Evolutionary conservation across 2,113 vertebrate genomes (phyloP), one percentile per base, ranked within the genome.

Genomic region (Eleginops maclovinus): DNA sequence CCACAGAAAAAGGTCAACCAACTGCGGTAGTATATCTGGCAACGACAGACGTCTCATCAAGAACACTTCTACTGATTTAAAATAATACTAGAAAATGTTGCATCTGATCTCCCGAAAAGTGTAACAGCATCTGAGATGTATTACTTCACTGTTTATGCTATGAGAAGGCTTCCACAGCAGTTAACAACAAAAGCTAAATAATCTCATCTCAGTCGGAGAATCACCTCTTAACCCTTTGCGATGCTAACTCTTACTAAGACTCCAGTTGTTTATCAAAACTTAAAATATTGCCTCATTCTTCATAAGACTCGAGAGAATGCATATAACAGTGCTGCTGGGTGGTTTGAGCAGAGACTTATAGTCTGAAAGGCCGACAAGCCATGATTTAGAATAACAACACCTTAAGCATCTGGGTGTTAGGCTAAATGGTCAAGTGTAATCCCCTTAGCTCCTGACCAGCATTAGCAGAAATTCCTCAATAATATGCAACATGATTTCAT

Each of bases 381-480:
- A 65, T 67, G 51, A 85, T 92, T 91, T 92, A 89, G 83, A 88
- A 89, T 79, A 91, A 90, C 85, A 84, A 46, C 74, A 75, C 56
- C 86, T 75, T 64, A 82, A 86, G 83, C 75, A 88, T 90, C 85
- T 88, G 81, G 75, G 87, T 83, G 81, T 92, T 85, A 89, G 79
- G 50, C 56, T 89, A 93, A 93, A 89, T 89, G 86, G 74, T 87
- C 81, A 70, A 63, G 72, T 86, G 85, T 94, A 94, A 95, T 94
- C 92, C 89, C 84, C 81, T 91, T 84, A 93, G 91, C 90, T 91
- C 87, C 86, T 72, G 24, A 82, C 67, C 68, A 71, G 83, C 78
- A 86, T 91, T 89, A 90, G 79, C 80, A 64, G 70, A 91, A 92
- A 92, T 93, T 94, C 93, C 93, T 88, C 85, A 82, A 83, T 90